Evolutionary conservation across 2,113 vertebrate species (phyloP), one percentile per base, ranked within the genome.

Genomic region (Oceanodroma tethys): DNA sequence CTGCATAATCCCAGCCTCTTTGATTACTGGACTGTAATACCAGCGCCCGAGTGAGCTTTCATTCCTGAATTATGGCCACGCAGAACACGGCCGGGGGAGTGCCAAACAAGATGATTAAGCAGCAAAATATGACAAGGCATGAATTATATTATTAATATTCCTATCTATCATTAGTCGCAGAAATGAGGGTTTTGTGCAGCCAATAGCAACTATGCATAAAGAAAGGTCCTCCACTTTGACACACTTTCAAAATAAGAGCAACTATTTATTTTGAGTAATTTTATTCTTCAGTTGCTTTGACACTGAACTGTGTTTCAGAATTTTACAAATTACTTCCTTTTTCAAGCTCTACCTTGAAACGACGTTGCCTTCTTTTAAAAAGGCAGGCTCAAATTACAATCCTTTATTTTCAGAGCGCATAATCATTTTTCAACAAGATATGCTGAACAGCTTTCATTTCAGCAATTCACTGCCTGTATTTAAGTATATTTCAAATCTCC

Each of bases 71-170:
- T 90, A 97, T 16, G 78, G 81, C 89, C 87, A 58, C 80, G 3
- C 66, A 30, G 3, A 94, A 78, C 95, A 94, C 6, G 38, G 38
- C 42, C 11, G 1, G 65, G 90, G 93, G 38, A 92, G 94, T 88
- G 96, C 95, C 95, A 60, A 94, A 88, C 81, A 22, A 76, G 83
- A 78, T 93, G 93, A 97, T 92, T 97, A 95, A 96, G 90, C 82
- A 67, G 93, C 82, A 55, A 95, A 91, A 90, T 90, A 95, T 75
- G 94, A 85, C 88, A 59, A 79, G 90, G 84, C 48, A 30, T 47
- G 91, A 97, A 65, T 94, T 87, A 5, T 40, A 52, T 85, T 86
- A 89, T 88, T 91, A 82, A 85, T 96, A 71, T 75, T 95, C 93
- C 91, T 82, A 82, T 87, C 87, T 73, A 45, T 76, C 76, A 38